A percentile compares a stretch with the other conserved stretches of the same genome.
These are phyloP conservation scores for Ardeotis arabs DNA, from an alignment of 2,113 vertebrate species.

Conservation along the genomic window DNA sequence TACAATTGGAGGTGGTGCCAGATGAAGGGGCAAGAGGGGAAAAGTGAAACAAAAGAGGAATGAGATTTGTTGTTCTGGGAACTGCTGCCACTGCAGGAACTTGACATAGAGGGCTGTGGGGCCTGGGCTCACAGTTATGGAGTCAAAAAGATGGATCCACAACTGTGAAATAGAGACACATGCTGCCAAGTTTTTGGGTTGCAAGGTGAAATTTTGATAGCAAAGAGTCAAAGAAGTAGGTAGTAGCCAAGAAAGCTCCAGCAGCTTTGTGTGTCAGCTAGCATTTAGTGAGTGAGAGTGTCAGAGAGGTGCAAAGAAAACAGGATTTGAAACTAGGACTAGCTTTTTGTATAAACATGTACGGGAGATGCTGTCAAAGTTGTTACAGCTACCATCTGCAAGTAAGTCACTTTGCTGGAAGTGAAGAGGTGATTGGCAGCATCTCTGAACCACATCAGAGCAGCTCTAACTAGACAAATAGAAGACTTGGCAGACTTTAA, in stretches of 20 bases:
- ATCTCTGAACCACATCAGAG: neutral
- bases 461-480: neutral
- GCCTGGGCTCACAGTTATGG: neutral
- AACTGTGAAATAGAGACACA: neutral
- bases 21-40: neutral
- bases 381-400: neutral
- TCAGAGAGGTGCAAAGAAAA: constrained; percentile 32
- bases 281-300: constrained; percentile 1
- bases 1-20: neutral
- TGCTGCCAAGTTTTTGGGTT: neutral
- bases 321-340: constrained; percentile 59
- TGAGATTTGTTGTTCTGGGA: neutral
- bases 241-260: neutral
- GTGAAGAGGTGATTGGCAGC: neutral
- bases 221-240: neutral
- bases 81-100: neutral
- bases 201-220: neutral
- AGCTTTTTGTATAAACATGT: neutral
- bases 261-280: neutral
- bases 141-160: neutral
- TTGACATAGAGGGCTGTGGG: neutral
- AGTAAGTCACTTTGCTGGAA: neutral
- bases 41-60: neutral
- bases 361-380: neutral
- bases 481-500: neutral